Percentiles rank a stretch among this genome's conserved stretches.
These are phyloP conservation scores for Barnardius zonarius DNA, from an alignment of 2,113 vertebrate genomes.

Conservation along the genomic window DNA sequence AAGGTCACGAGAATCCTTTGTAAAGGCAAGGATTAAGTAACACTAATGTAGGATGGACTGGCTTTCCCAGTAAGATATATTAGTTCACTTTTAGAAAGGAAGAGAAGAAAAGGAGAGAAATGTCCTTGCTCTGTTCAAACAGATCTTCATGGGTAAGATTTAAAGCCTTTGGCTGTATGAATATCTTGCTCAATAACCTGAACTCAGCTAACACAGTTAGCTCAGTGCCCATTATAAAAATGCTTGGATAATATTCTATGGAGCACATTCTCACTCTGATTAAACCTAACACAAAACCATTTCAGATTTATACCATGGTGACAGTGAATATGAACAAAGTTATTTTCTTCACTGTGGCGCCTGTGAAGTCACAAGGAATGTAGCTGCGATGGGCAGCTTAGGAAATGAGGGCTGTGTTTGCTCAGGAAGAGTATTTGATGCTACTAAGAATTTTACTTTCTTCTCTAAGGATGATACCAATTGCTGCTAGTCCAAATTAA, in stretches of 20 bases:
- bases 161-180: not conserved
- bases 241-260: not conserved
- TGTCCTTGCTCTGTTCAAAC: not conserved
- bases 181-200: not conserved
- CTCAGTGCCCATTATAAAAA: not conserved
- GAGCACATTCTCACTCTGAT: not conserved
- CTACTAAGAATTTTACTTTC: not conserved
- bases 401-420: not conserved
- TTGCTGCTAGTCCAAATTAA: not conserved
- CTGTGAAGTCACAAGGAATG: slow-evolving; percentile 4
- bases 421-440: not conserved
- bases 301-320: not conserved
- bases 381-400: not conserved
- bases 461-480: not conserved
- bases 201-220: not conserved
- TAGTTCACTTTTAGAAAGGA: not conserved
- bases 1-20: not conserved
- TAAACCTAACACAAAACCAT: not conserved
- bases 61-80: not conserved
- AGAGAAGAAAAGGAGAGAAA: not conserved
- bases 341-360: not conserved
- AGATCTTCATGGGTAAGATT: not conserved
- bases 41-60: not conserved
- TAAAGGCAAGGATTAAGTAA: not conserved
- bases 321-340: not conserved